Base-by-base conservation (phyloP, 2,888 invertebrate species). In the Carcina quercana region DNA sequence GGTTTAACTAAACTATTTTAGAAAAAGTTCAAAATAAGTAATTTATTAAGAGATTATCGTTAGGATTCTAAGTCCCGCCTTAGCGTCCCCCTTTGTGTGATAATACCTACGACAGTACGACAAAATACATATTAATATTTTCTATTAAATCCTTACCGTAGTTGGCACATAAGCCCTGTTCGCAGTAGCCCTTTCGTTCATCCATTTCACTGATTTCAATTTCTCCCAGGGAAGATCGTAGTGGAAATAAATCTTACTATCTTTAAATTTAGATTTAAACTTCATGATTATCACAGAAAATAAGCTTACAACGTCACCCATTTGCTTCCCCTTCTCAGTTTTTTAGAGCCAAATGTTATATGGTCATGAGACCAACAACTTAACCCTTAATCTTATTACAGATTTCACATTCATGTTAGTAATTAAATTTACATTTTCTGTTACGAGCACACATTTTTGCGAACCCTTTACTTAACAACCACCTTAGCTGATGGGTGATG, bases 151-250 rank as follows among this genome's bases (percentile, higher is more conserved):
- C n/a, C 73, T 73, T 48, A 88, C 88, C 60, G 79, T 79, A 13
- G 97, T 96, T 25, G 97, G 96, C 48, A 89, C 87, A 71, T 97
- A 97, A 1, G 96, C 94, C 69, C 89, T 88, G 59, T 91, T 89
- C 17, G 89, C 86, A 35, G 86, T 83, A 28, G 94, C 92, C 59
- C 87, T 87, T 51, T 87, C 86, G 78, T 94, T 94, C 88, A 91
- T 94, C 94, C 94, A 94, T 76, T 90, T 88, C 33, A 91, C 84
- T 27, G 65, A 37, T 48, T 74, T 79, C 11, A 83, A 57, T 52
- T 64, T 80, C 46, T 79, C 69, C 80, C 75, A 76, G 14, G 79
- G 75, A 51, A 79, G 53, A 66, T 80, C 71, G 50, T 57, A 76
- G 49, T 76, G 71, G 45, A 82, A 79, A 70, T 70, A 71, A 56